A percentile compares a stretch with the other conserved stretches of the same genome.
Conservation (phyloP, 2,113 vertebrate species). For the Hyperopisus bebe region DNA sequence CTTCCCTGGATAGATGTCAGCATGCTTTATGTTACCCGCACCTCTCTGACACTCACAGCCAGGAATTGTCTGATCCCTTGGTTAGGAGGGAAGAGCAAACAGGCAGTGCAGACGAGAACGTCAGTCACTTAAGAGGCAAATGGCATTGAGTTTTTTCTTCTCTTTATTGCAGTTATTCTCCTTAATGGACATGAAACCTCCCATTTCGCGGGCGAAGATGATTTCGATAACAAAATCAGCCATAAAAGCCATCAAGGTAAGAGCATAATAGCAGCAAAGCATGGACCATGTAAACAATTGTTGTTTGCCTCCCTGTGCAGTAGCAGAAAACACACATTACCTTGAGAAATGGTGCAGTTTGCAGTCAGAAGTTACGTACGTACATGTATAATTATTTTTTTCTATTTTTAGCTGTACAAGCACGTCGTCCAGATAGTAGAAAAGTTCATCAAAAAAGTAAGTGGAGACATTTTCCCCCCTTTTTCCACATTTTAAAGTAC, state of each 20-base stretch:
- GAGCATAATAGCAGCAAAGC: neutral
- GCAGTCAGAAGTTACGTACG: neutral
- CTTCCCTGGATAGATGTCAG: neutral
- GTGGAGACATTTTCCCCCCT: neutral
- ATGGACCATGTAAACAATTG: neutral
- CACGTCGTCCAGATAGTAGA: constrained; percentile 99
- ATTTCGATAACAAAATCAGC: constrained; percentile 98
- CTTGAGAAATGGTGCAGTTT: neutral
- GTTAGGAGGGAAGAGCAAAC: neutral
- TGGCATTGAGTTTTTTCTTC: constrained; percentile 9
- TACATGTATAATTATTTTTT: neutral
- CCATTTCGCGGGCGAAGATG: constrained; percentile 98
- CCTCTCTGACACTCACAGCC: neutral
- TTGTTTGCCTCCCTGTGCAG: neutral
- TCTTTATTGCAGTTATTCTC: constrained; percentile 77
- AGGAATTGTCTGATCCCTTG: neutral
- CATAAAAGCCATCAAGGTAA: constrained; percentile 99
- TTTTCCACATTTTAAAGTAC: neutral
- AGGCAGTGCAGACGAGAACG: neutral
- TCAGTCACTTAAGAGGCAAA: neutral
- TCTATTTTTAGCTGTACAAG: constrained; percentile 84
- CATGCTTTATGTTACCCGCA: neutral
- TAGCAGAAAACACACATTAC: neutral
- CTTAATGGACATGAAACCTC: constrained; percentile 96
- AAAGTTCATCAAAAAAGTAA: constrained; percentile 98